Base-by-base conservation (phyloP, 2,113 vertebrate genomes). In the Cyanoramphus novaezelandiae region DNA sequence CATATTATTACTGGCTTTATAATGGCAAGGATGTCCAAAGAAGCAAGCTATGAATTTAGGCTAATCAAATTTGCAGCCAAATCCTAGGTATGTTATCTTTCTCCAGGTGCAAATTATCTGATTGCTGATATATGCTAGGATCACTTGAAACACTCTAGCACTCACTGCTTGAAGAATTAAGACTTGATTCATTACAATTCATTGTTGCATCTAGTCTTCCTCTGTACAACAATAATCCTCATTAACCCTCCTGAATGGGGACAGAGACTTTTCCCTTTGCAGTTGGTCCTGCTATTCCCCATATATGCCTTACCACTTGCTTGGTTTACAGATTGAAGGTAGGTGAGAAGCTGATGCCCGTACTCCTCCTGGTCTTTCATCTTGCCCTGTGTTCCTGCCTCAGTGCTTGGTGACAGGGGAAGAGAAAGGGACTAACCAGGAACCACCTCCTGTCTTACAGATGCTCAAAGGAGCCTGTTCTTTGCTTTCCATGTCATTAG, bases 221-320 rank as follows among this genome's bases (percentile, higher is more conserved):
- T 79, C 20, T 65, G 50, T 19, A 53, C 33, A 52, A 10, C 39
- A 52, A 6, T 7, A 39, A 52, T 27, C 59, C 14, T 47, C 33
- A 49, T 33, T 65, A 50, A 28, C 33, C 9, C 49, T 43, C n/a
- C 65, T 13, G 20, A 15, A 39, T 9, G 33, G n/a, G 35, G 28
- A 63, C 12, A 37, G 31, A 65, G 44, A 63, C 49, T 31, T 25
- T 35, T 31, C 43, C 25, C 41, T 43, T 23, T 24, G 28, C 37
- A 19, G 14, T 2, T 29, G n/a, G 50, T 28, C 39, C 53, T 1
- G 0, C 27, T 2, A 2, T 35, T 19, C 27, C 52, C 43, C 19
- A 9, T n/a, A 31, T 10, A 19, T 0, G 1, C 76, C 76, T 52
- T 4, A 4, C 18, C 0, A 0, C 35, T 55, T 65, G 33, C 28